Evolutionary conservation across 2,113 vertebrate genomes (phyloP), one percentile per base, ranked within the genome.

Genomic region (Notothenia coriiceps): DNA sequence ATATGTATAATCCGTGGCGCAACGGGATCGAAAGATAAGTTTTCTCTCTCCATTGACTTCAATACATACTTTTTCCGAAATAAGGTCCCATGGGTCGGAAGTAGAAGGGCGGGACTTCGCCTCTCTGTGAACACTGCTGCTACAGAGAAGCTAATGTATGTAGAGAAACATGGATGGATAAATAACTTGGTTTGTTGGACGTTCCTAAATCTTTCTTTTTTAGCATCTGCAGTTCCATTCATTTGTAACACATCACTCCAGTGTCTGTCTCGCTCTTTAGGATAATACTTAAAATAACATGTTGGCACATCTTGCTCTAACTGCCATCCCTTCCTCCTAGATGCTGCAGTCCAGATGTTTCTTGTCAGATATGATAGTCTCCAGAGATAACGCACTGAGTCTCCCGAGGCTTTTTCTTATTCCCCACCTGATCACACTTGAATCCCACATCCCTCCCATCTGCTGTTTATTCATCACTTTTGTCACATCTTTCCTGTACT

Each of bases 351-450:
- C 33, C 50, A 12, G 11, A 18, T 65, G 35, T 65, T 61, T 47
- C 67, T 33, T 74, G 81, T 89, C 25, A 57, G 7, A 70, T 33
- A 17, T 33, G 55, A 60, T 74, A 40, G 29, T 83, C 77, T 51
- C 62, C 15, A 2, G 52, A 44, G 54, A 78, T 25, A 61, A 56
- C 20, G 29, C 54, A 11, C 29, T 3, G 40, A 54, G 40, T 68
- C 55, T 52, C 62, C 29, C 22, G 68, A 74, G 54, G n/a, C 18
- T 63, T 65, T n/a, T 73, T 6, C 35, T 54, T 51, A 50, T 54
- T 17, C 9, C 47, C 20, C 67, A 47, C 49, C 57, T 55, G 54
- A 46, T 62, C 35, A 51, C 6, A 59, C 47, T 10, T 51, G 8
- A 49, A 33, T 20, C 35, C 67, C 14, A 10, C 52, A 15, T n/a